Evolutionary conservation across 1,140 invertebrate genomes (phyloP).

Genomic region (Drosophila truncata): DNA sequence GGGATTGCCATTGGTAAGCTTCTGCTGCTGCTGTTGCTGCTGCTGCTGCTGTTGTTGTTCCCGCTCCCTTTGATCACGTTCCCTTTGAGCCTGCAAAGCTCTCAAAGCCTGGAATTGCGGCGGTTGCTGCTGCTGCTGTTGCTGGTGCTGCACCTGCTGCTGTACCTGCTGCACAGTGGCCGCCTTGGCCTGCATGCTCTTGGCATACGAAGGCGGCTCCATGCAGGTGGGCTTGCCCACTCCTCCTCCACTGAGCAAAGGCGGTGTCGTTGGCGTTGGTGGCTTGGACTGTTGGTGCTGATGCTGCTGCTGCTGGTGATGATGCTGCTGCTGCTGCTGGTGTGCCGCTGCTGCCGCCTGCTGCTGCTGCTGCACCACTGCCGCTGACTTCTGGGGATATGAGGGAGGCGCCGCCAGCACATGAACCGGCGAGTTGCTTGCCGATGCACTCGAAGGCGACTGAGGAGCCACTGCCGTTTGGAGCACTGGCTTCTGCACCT

Average conservation of each 20-base stretch:
- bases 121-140: conserved; percentile 33
- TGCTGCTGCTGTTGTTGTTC: conserved; percentile 39
- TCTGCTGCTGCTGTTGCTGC: conserved; percentile 27
- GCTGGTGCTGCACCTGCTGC: conserved; percentile 80
- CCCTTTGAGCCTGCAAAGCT: conserved; percentile 56
- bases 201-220: conserved; percentile 96
- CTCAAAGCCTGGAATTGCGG: conserved; percentile 78
- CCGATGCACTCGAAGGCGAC: conserved; percentile 87
- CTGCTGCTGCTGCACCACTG: conserved; percentile 87
- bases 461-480: conserved; percentile 97
- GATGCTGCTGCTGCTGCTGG: conserved; percentile 87
- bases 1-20: conserved; percentile 64
- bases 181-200: conserved; percentile 94
- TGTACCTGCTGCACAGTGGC: conserved; percentile 87
- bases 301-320: conserved; percentile 86
- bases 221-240: conserved; percentile 89
- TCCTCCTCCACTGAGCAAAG: conserved; percentile 77
- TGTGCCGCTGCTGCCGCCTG: conserved; percentile 80
- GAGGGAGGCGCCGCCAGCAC: conserved; percentile 90
- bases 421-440: conserved; percentile 86
- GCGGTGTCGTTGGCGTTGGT: conserved; percentile 87
- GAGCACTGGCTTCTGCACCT: conserved; percentile 96
- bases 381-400: conserved; percentile 87
- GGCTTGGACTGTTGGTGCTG: conserved; percentile 87
- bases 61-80: conserved; percentile 37